These are phyloP conservation scores for Sturnus vulgaris DNA, from an alignment of 2,113 vertebrate species.

Conservation along the genomic window DNA sequence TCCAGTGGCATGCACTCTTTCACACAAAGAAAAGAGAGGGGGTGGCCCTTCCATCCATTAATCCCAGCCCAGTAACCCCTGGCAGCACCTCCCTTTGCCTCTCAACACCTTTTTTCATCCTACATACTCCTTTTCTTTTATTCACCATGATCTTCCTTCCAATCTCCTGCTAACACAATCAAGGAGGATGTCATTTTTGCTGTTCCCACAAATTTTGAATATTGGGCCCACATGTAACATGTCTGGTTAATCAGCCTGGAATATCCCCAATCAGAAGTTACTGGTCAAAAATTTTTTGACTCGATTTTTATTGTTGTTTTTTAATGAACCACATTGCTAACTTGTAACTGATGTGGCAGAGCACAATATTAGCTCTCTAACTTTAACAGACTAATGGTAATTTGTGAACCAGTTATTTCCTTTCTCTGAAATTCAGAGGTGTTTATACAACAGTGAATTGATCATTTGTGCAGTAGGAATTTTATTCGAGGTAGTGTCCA, in stretches of 20 bases:
- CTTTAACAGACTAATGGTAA: background rate
- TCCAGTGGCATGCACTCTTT: rapidly evolving
- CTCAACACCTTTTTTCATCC: background rate
- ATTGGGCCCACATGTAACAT: rapidly evolving
- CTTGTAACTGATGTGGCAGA: background rate
- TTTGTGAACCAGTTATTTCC: background rate
- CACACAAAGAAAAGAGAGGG: background rate
- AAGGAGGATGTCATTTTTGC: background rate
- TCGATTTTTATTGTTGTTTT: background rate
- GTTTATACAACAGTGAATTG: slow-evolving; percentile 2
- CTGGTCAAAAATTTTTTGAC: background rate
- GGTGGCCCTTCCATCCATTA: rapidly evolving
- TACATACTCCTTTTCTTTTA: background rate
- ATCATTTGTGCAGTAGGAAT: background rate
- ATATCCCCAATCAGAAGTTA: background rate
- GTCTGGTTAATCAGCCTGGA: background rate
- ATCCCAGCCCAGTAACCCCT: background rate
- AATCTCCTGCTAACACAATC: background rate
- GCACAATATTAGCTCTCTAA: background rate
- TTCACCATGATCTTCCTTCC: background rate
- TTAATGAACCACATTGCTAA: background rate
- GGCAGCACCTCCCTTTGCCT: background rate
- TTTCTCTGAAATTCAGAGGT: slow-evolving; percentile 13
- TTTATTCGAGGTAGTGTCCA: background rate
- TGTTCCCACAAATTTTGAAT: background rate